These are phyloP conservation scores for Lathamus discolor DNA, from an alignment of 2,113 vertebrate genomes.

Conservation along the genomic window DNA sequence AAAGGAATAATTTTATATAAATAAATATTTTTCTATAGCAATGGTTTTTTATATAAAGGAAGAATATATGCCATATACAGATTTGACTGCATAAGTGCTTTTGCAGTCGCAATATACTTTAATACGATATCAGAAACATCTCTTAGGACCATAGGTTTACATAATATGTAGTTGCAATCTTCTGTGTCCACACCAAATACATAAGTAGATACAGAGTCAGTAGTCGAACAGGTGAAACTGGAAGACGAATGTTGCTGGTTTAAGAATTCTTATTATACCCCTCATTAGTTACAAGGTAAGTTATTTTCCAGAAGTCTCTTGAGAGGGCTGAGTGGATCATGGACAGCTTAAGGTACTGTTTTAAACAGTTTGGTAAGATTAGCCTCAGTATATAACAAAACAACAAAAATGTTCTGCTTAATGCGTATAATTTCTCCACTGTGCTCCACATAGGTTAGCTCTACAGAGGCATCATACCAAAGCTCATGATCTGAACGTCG, in stretches of 20 bases:
- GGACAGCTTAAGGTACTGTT: neutral
- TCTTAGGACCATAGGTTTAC: neutral
- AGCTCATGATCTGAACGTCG: neutral
- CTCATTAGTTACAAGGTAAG: neutral
- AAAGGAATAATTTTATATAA: neutral
- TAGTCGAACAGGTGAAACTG: neutral
- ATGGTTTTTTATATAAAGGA: neutral
- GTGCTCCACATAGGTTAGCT: neutral
- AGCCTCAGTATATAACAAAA: neutral
- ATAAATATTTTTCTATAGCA: neutral
- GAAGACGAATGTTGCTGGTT: neutral
- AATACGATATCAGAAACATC: neutral
- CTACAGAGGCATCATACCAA: neutral
- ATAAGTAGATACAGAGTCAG: neutral
- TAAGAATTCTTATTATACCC: neutral
- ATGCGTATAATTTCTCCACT: neutral
- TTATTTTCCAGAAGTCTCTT: neutral
- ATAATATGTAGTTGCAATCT: neutral
- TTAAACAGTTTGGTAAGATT: neutral
- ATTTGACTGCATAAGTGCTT: neutral
- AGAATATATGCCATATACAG: neutral
- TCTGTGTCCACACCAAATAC: neutral
- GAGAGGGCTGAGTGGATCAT: neutral
- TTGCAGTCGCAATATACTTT: neutral
- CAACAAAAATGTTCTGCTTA: neutral